Evolutionary conservation across 2,888 invertebrate species (phyloP).

Genomic region (Brachyptera putata): DNA sequence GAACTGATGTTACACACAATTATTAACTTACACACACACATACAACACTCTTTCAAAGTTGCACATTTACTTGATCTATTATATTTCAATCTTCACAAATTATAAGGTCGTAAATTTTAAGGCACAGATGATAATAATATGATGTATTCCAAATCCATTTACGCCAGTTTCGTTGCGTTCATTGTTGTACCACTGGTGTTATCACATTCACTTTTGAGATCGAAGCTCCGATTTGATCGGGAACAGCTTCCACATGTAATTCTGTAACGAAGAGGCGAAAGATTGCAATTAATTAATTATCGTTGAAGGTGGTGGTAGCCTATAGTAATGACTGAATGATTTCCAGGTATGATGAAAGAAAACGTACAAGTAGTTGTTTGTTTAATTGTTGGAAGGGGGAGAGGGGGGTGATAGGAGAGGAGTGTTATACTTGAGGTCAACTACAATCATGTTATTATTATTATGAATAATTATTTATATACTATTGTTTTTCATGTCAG

Average conservation of each 20-base stretch:
- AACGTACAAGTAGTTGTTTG: too few species aligned
- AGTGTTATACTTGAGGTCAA: slow-evolving; percentile 7
- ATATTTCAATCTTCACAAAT: slow-evolving; percentile 32
- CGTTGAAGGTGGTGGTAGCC: too few species aligned
- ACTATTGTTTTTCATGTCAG: too few species aligned
- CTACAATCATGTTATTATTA: too few species aligned
- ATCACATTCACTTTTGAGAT: neutral
- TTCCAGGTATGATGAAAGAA: slow-evolving; percentile 8
- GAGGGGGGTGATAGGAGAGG: slow-evolving; percentile 1
- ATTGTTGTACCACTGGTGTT: neutral
- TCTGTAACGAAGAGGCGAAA: too few species aligned
- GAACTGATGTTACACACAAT: slow-evolving; percentile 6
- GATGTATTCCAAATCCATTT: neutral
- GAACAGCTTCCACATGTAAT: too few species aligned
- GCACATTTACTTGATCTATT: neutral
- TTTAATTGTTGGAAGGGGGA: too few species aligned
- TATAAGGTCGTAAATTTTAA: slow-evolving; percentile 30
- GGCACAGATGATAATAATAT: slow-evolving; percentile 15
- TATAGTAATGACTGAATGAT: slow-evolving; percentile 6
- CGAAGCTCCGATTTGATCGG: too few species aligned
- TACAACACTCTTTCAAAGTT: neutral
- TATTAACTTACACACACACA: slow-evolving; percentile 15
- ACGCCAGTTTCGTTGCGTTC: neutral
- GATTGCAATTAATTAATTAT: too few species aligned
- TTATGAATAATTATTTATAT: too few species aligned